phyloP scores from a whole-genome alignment of 2,888 invertebrate genomes.

The Eutolmus rufibarbis region DNA sequence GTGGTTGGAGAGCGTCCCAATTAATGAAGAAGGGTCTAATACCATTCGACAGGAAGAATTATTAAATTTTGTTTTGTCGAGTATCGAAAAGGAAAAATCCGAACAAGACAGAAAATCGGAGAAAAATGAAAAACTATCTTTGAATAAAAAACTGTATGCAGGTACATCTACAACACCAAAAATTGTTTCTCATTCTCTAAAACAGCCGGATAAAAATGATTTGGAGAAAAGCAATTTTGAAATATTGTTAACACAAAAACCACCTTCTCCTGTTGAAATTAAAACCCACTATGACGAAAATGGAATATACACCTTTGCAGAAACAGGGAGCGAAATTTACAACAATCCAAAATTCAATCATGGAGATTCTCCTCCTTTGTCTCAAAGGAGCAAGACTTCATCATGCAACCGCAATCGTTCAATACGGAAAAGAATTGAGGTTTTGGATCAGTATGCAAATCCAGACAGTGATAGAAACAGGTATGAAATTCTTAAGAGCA shows the following conservation, averaged over 20 bases:
- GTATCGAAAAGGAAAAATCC: conserved; percentile 53
- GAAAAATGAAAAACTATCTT: neutral
- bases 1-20: conserved; percentile 78
- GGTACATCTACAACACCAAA: conserved; percentile 51
- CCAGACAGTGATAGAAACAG: conserved; percentile 52
- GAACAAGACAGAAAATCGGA: neutral
- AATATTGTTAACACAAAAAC: neutral
- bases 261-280: neutral
- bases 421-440: conserved; percentile 56
- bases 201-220: neutral
- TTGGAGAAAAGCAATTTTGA: neutral
- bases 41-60: neutral
- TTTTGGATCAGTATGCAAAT: conserved; percentile 59
- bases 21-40: conserved; percentile 51
- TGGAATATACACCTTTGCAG: conserved; percentile 29
- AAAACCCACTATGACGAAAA: neutral
- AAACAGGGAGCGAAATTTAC: conserved; percentile 54
- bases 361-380: conserved; percentile 56
- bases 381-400: conserved; percentile 48
- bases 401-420: conserved; percentile 55
- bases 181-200: conserved; percentile 49
- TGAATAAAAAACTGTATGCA: conserved; percentile 51
- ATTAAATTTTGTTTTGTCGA: conserved; percentile 53
- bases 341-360: conserved; percentile 62
- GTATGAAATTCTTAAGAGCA: conserved; percentile 59